Evolutionary conservation across 2,888 invertebrate species (phyloP).

Genomic region (Ectropis crepuscularia): DNA sequence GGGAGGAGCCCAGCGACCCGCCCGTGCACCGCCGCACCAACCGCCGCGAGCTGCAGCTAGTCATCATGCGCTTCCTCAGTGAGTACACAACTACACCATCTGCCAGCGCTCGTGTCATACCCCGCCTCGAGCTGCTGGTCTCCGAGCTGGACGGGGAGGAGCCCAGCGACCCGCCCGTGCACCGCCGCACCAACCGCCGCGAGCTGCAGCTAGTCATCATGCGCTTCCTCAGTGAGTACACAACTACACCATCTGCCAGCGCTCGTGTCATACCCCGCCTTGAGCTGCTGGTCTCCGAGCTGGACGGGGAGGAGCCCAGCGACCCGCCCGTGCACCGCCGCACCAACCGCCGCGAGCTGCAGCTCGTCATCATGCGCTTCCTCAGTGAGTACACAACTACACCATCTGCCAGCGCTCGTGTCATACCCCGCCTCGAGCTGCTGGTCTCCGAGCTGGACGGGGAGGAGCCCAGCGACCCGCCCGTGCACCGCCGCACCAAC

Average conservation of each 20-base stretch:
- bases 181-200: conserved; percentile 88
- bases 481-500: conserved; percentile 87
- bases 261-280: conserved; percentile 75
- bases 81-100: conserved; percentile 60
- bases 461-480: conserved; percentile 80
- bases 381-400: conserved; percentile 92
- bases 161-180: conserved; percentile 74
- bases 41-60: conserved; percentile 93
- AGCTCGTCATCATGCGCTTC: conserved; percentile 93
- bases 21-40: conserved; percentile 88
- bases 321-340: conserved; percentile 87
- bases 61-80: conserved; percentile 94
- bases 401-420: too few species aligned
- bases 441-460: conserved; percentile 90
- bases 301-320: conserved; percentile 86
- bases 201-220: conserved; percentile 96
- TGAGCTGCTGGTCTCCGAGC: conserved; percentile 88
- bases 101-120: too few species aligned
- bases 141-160: conserved; percentile 88
- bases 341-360: conserved; percentile 92
- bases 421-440: conserved; percentile 84
- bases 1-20: conserved; percentile 82
- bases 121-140: conserved; percentile 89
- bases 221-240: conserved; percentile 92
- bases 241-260: too few species aligned